A percentile compares a stretch with the other conserved stretches of the same genome.
Conservation (phyloP, 2,797 vertebrate genomes). For the Eremophila alpestris region DNA sequence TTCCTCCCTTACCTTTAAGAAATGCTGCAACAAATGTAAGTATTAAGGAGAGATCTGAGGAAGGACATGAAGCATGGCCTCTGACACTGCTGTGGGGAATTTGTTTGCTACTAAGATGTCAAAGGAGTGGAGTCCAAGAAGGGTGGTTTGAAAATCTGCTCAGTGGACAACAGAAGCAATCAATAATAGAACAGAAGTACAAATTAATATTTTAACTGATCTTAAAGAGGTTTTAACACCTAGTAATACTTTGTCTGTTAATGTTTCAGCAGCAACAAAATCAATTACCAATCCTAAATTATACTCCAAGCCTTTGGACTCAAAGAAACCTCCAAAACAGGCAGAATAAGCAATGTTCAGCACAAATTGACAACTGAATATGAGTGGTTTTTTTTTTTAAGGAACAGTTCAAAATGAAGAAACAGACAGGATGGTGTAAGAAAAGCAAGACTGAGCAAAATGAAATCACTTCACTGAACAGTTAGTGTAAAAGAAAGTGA, state of each 20-base stretch:
- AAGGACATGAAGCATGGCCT: not conserved
- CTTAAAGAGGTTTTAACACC: not conserved
- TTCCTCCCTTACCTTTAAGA: not conserved
- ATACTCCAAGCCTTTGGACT: not conserved
- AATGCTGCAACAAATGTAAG: not conserved
- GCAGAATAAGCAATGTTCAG: not conserved
- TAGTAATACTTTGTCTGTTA: not conserved
- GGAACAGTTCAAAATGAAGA: not conserved
- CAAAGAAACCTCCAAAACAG: not conserved
- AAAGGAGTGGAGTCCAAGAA: not conserved
- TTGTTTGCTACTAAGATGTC: not conserved
- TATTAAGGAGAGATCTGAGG: not conserved
- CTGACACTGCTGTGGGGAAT: not conserved
- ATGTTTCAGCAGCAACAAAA: not conserved
- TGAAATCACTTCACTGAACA: not conserved
- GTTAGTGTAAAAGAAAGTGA: not conserved
- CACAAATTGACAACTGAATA: not conserved
- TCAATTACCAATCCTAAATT: not conserved
- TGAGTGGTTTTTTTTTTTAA: not conserved
- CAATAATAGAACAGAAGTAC: not conserved
- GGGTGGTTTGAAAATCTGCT: not conserved
- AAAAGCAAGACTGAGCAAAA: not conserved
- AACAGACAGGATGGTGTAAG: not conserved
- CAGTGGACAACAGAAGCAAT: not conserved
- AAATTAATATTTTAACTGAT: not conserved